Evolutionary conservation across 2,888 invertebrate genomes (phyloP), one percentile per base, ranked within the genome.

Genomic region (Orthosia gracilis): DNA sequence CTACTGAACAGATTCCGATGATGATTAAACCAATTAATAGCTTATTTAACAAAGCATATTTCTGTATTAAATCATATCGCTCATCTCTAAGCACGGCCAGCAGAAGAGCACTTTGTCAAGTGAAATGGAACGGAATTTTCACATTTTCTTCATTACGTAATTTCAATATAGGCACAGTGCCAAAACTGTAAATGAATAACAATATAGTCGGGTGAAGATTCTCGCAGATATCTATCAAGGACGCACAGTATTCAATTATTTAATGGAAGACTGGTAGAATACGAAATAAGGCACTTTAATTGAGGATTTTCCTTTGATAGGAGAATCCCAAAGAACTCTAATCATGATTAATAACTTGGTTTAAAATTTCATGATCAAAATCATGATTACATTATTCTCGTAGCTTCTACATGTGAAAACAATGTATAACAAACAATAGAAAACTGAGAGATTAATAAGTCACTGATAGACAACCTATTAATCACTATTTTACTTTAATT

Each of bases 211-310:
- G 52, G 26, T 49, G 61, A 55, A 57, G 50, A 78, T 75, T 84
- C 78, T 70, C 71, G 73, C 66, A 62, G 68, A 70, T 75, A 50
- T 64, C 18, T 55, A 69, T 55, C 73, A 75, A 80, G 82, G 64
- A 55, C 75, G 40, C 11, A 17, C 9, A 26, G 13, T 55, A 64
- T 57, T 59, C 54, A 52, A 45, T 69, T 57, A 66, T 76, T 59
- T 50, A 47, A 57, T 52, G 40, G 50, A 21, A 40, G 9, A 49
- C 17, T 73, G 40, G 54, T 23, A 26, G 52, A 52, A 67, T 76
- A 52, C 59, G 23, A 54, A 40, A 59, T 50, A 21, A 64, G 26
- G 49, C 23, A 18, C 49, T 57, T 21, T 52, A 11, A 50, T 73
- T 72, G 31, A 59, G 58, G 45, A n/a, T n/a, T n/a, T 73, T 58